Percentiles rank a stretch among this genome's conserved stretches.
phyloP scores from a whole-genome alignment of 53 echinoderm and acorn worm species.

The Temnopleurus reevesii region DNA sequence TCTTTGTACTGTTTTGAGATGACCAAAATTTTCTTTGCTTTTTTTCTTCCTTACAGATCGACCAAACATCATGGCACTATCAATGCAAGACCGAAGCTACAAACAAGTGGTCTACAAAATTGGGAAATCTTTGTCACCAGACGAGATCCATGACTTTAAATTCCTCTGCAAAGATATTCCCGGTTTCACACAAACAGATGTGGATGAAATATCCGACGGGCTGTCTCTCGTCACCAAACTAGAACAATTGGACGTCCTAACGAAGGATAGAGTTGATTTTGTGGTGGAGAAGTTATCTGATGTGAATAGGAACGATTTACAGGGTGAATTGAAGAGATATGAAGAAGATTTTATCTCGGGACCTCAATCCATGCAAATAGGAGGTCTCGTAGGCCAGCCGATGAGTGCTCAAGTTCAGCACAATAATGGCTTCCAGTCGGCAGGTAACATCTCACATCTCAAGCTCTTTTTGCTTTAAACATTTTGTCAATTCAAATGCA shows the following conservation, averaged over 20 bases:
- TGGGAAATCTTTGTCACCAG: not conserved
- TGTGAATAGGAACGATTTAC: conserved; percentile 53
- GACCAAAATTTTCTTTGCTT: too few species aligned
- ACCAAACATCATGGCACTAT: not conserved
- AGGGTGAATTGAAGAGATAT: conserved; percentile 26
- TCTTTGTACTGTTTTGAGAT: too few species aligned
- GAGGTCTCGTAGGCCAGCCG: not conserved
- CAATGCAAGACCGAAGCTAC: not conserved
- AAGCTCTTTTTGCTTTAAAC: too few species aligned
- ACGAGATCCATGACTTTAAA: conserved; percentile 11
- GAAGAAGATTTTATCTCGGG: not conserved
- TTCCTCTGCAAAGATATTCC: conserved; percentile 65
- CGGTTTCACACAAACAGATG: conserved; percentile 62
- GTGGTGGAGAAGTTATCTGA: not conserved
- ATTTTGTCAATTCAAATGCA: too few species aligned
- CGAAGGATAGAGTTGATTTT: conserved; percentile 46
- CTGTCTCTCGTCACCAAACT: conserved; percentile 56
- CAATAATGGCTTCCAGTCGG: not conserved
- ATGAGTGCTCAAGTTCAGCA: conserved; percentile 38
- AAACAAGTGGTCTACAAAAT: not conserved
- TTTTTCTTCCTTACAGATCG: too few species aligned
- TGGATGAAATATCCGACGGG: conserved; percentile 60
- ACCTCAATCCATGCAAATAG: not conserved
- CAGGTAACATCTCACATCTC: not conserved
- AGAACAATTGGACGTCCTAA: conserved; percentile 60